Percentiles rank a stretch among this genome's conserved stretches.
Conservation (phyloP, 2,888 invertebrate genomes). For the Caenorhabditis plicata region DNA sequence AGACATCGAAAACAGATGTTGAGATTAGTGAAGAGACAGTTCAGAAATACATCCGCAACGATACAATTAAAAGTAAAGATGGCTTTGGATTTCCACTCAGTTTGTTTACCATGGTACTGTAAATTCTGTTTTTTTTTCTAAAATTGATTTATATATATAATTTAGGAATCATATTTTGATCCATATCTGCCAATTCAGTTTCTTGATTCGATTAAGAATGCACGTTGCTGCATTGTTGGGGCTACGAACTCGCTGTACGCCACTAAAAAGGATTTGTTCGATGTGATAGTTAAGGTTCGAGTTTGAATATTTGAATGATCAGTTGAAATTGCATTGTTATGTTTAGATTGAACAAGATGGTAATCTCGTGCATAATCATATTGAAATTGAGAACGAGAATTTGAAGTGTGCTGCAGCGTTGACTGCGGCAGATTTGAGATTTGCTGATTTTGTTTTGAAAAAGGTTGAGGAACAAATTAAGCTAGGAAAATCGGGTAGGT, state of each 20-base stretch:
- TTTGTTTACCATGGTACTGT: slow-evolving; percentile 77
- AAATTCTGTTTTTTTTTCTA: slow-evolving; percentile 2
- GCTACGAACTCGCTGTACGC: slow-evolving; percentile 98
- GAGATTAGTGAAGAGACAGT: slow-evolving; percentile 24
- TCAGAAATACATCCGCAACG: slow-evolving; percentile 1
- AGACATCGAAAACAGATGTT: slow-evolving; percentile 10
- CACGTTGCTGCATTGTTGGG: slow-evolving; percentile 69
- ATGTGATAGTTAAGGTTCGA: slow-evolving; percentile 86
- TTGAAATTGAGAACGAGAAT: slow-evolving; percentile 65
- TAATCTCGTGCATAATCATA: slow-evolving; percentile 78
- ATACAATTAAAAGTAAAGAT: slow-evolving; percentile 66
- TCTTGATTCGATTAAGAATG: slow-evolving; percentile 79
- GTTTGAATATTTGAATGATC: not conserved
- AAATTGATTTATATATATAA: no score
- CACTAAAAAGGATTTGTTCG: slow-evolving; percentile 87
- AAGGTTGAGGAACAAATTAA: slow-evolving; percentile 68
- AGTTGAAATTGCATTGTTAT: no score
- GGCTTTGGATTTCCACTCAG: slow-evolving; percentile 85
- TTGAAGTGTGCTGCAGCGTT: slow-evolving; percentile 79
- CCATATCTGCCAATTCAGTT: slow-evolving; percentile 93
- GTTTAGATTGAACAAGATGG: slow-evolving; percentile 74
- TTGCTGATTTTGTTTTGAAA: slow-evolving; percentile 85
- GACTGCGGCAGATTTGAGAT: slow-evolving; percentile 90
- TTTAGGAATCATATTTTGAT: slow-evolving; percentile 85
- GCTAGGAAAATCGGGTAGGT: no score